These are phyloP conservation scores for Drosophila maculinotata DNA, from an alignment of 2,888 invertebrate species.

Conservation along the genomic window DNA sequence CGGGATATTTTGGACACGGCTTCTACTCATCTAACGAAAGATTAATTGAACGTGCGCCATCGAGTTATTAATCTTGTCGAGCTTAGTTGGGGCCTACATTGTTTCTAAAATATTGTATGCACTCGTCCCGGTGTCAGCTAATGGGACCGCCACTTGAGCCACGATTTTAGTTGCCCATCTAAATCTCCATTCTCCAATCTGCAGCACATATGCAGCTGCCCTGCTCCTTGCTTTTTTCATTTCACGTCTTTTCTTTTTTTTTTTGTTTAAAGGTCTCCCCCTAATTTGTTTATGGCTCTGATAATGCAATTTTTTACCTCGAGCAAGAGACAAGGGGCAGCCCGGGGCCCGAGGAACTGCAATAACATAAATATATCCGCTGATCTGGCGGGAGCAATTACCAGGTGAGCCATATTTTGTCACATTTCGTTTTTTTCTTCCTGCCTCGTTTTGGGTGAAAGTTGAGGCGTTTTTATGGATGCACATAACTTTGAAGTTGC, in stretches of 20 bases:
- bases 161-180: constrained; percentile 47
- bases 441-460: constrained; percentile 55
- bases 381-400: constrained; percentile 80
- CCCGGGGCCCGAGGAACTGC: constrained; percentile 47
- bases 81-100: constrained; percentile 68
- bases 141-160: constrained; percentile 78
- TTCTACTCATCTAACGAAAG: constrained; percentile 68
- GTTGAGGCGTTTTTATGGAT: constrained; percentile 72
- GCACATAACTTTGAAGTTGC: constrained; percentile 49
- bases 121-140: constrained; percentile 77
- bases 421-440: constrained; percentile 57
- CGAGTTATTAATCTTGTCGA: constrained; percentile 83
- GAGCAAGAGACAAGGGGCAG: constrained; percentile 18
- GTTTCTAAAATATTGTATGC: constrained; percentile 80
- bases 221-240: constrained; percentile 19
- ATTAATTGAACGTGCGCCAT: constrained; percentile 83
- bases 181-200: constrained; percentile 16
- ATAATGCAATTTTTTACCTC: constrained; percentile 79
- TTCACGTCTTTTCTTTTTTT: constrained; percentile 6
- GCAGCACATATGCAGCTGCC: constrained; percentile 38
- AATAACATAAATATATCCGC: constrained; percentile 78
- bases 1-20: constrained; percentile 25
- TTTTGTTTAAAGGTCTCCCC: constrained; percentile 42
- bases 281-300: constrained; percentile 78
- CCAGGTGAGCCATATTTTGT: constrained; percentile 81